These are phyloP conservation scores for Nanorana parkeri DNA, from an alignment of 2,113 vertebrate genomes.

Conservation along the genomic window DNA sequence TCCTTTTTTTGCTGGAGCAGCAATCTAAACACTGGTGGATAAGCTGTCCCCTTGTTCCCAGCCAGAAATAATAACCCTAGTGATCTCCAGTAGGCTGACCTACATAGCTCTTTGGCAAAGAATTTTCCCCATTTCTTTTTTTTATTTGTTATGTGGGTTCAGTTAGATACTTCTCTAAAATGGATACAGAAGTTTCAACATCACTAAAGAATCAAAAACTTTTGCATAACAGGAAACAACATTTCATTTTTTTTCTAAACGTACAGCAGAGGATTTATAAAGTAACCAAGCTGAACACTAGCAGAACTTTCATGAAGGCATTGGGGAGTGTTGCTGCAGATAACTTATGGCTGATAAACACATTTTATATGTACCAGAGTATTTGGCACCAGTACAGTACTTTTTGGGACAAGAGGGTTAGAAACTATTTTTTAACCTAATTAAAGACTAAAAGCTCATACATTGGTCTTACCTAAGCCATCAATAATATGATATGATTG, in stretches of 20 bases:
- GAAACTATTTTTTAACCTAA: too few species aligned
- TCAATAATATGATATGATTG: too few species aligned
- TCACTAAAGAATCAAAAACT: neutral
- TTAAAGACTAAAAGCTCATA: too few species aligned
- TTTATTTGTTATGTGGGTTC: neutral
- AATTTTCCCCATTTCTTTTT: neutral
- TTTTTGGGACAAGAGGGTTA: too few species aligned
- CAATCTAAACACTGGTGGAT: constrained; percentile 10
- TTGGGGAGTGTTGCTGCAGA: neutral
- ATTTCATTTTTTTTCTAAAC: neutral
- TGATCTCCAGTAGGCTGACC: neutral
- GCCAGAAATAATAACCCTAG: constrained; percentile 35
- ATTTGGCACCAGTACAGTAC: too few species aligned
- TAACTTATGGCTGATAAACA: neutral
- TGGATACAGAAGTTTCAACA: neutral
- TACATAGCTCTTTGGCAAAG: constrained; percentile 6
- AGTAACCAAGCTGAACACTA: neutral
- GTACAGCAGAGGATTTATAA: neutral
- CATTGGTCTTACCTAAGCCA: too few species aligned
- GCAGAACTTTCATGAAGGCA: neutral
- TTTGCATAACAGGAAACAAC: neutral
- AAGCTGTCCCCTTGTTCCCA: neutral
- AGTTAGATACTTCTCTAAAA: neutral
- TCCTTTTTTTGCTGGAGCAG: constrained; percentile 26
- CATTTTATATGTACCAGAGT: too few species aligned